These are phyloP conservation scores for Herminia tarsipennalis DNA, from an alignment of 2,888 invertebrate genomes.

Conservation along the genomic window DNA sequence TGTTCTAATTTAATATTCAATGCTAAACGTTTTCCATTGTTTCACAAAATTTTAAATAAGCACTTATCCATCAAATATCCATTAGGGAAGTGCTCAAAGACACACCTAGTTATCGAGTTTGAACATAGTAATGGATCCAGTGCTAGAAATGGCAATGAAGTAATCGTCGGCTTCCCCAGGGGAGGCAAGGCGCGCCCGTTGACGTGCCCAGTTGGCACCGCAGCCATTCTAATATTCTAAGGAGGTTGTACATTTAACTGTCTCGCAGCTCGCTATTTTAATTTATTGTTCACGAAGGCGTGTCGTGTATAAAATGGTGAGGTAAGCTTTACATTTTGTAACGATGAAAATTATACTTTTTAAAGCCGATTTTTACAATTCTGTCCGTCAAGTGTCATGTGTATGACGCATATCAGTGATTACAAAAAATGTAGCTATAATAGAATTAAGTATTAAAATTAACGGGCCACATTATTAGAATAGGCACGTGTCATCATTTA, in stretches of 20 bases:
- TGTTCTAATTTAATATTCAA: too few relatives aligned
- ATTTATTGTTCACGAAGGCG: slow-evolving; percentile 22
- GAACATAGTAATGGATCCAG: slow-evolving; percentile 49
- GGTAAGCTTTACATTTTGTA: slow-evolving; percentile 8
- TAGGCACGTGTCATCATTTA: too few relatives aligned
- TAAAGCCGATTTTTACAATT: too few relatives aligned
- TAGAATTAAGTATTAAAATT: too few relatives aligned
- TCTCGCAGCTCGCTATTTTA: slow-evolving; percentile 14
- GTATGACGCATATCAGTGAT: too few relatives aligned
- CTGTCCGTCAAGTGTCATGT: too few relatives aligned
- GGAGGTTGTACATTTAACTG: slow-evolving; percentile 41
- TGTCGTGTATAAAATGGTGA: slow-evolving; percentile 13
- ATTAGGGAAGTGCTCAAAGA: slow-evolving; percentile 15
- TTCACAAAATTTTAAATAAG: background rate
- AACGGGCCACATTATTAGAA: too few relatives aligned
- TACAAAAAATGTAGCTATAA: too few relatives aligned
- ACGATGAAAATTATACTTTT: too few relatives aligned
- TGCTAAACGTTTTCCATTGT: background rate
- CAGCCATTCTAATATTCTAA: slow-evolving; percentile 39
- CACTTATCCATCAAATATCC: slow-evolving; percentile 17
- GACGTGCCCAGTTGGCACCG: slow-evolving; percentile 34
- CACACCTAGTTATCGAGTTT: slow-evolving; percentile 43
- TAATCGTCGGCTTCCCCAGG: slow-evolving; percentile 70
- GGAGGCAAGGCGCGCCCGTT: slow-evolving; percentile 47
- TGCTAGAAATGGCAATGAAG: slow-evolving; percentile 63